Evolutionary conservation across 2,113 vertebrate genomes (phyloP).

Genomic region (Phocoena phocoena): DNA sequence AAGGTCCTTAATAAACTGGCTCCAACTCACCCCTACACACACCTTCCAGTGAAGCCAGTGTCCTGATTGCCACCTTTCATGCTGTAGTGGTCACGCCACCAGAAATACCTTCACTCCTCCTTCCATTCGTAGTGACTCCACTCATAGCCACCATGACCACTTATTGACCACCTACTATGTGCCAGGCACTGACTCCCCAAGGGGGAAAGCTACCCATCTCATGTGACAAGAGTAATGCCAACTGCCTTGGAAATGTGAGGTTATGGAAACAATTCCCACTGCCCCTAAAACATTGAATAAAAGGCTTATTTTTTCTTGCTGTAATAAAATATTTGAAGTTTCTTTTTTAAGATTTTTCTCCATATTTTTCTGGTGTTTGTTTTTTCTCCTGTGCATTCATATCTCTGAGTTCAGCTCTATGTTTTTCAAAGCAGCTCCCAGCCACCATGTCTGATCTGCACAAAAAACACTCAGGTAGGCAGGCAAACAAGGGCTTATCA

Average conservation of each 20-base stretch:
- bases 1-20: not conserved
- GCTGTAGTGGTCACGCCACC: fast-evolving
- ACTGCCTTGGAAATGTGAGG: not conserved
- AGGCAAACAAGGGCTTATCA: not conserved
- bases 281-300: not conserved
- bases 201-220: not conserved
- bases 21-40: not conserved
- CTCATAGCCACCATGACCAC: too few relatives aligned
- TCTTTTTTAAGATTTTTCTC: not conserved
- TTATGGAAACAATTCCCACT: not conserved
- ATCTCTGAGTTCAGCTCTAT: not conserved
- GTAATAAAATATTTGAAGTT: not conserved
- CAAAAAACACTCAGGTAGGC: not conserved
- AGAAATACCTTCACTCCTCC: not conserved
- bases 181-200: not conserved
- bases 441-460: not conserved
- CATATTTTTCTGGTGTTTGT: not conserved
- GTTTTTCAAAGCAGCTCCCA: not conserved
- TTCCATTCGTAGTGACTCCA: not conserved
- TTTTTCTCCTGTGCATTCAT: not conserved
- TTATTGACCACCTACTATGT: not conserved
- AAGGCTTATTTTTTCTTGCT: not conserved
- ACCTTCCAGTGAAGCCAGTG: not conserved
- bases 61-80: not conserved
- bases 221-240: not conserved